Conservation (phyloP, 2,888 invertebrate genomes). For the Drosophila trichaetosa region DNA sequence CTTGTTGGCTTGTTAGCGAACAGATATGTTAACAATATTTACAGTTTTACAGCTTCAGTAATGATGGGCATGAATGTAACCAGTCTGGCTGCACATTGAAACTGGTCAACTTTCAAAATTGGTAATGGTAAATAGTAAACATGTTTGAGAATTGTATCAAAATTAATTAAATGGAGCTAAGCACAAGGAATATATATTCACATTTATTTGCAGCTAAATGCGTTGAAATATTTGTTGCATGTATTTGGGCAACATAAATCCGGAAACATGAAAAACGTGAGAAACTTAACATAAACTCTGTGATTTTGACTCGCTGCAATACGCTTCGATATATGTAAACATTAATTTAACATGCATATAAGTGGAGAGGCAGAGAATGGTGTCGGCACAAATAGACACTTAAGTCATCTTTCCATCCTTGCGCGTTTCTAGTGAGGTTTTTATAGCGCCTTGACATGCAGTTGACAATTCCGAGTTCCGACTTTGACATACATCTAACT, state of each 20-base stretch:
- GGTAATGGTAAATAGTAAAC: background rate
- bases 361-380: slow-evolving; percentile 44
- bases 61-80: slow-evolving; percentile 48
- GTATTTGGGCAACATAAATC: slow-evolving; percentile 70
- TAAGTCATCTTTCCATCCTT: slow-evolving; percentile 60
- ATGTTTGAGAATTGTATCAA: background rate
- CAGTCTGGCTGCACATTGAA: slow-evolving; percentile 2
- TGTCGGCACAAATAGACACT: slow-evolving; percentile 60
- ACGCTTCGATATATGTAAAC: slow-evolving; percentile 41
- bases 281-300: slow-evolving; percentile 75
- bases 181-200: background rate
- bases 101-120: slow-evolving; percentile 10
- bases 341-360: slow-evolving; percentile 50
- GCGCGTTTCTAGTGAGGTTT: slow-evolving; percentile 68
- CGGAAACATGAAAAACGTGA: slow-evolving; percentile 84
- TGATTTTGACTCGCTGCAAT: slow-evolving; percentile 33
- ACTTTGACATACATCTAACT: slow-evolving; percentile 71
- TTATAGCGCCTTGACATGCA: slow-evolving; percentile 78
- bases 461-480: slow-evolving; percentile 80
- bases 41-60: slow-evolving; percentile 32
- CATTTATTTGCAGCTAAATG: slow-evolving; percentile 5
- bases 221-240: slow-evolving; percentile 35
- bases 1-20: slow-evolving; percentile 71
- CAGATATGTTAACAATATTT: slow-evolving; percentile 71
- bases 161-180: background rate